phyloP scores from a whole-genome alignment of 2,888 invertebrate genomes.

The Hipparchia semele region DNA sequence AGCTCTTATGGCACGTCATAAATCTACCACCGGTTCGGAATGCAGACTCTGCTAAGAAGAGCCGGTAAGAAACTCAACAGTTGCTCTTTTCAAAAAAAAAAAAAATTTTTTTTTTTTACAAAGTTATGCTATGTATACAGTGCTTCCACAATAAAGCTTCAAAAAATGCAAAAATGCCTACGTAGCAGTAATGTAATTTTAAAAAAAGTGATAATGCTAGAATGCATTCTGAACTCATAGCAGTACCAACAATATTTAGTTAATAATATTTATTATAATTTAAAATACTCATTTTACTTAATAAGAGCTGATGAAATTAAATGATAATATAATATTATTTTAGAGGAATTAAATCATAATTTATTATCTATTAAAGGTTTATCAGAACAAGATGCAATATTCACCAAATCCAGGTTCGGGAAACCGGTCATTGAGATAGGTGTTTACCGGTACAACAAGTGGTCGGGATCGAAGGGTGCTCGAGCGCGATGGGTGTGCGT shows the following conservation, averaged over 20 bases:
- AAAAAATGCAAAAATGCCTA: too few species aligned
- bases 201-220: too few species aligned
- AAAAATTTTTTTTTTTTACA: too few species aligned
- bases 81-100: too few species aligned
- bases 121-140: too few species aligned
- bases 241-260: neutral
- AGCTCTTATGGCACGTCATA: too few species aligned
- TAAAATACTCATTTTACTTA: neutral
- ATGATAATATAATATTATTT: neutral
- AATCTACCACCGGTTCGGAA: too few species aligned
- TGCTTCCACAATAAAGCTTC: too few species aligned
- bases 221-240: neutral
- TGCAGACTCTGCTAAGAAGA: too few species aligned
- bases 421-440: constrained; percentile 44
- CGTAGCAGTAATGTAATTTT: neutral
- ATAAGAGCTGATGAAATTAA: neutral
- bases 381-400: constrained; percentile 25
- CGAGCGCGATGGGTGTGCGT: constrained; percentile 49
- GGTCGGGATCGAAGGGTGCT: constrained; percentile 40
- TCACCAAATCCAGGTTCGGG: constrained; percentile 41
- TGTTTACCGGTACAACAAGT: constrained; percentile 45
- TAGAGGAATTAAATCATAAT: neutral
- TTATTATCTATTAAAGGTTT: constrained; percentile 16
- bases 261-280: neutral
- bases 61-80: too few species aligned